Percentiles rank a stretch among this genome's conserved stretches.
phyloP scores from a whole-genome alignment of 2,113 vertebrate species.

The Thalassarche chlororhynchos region DNA sequence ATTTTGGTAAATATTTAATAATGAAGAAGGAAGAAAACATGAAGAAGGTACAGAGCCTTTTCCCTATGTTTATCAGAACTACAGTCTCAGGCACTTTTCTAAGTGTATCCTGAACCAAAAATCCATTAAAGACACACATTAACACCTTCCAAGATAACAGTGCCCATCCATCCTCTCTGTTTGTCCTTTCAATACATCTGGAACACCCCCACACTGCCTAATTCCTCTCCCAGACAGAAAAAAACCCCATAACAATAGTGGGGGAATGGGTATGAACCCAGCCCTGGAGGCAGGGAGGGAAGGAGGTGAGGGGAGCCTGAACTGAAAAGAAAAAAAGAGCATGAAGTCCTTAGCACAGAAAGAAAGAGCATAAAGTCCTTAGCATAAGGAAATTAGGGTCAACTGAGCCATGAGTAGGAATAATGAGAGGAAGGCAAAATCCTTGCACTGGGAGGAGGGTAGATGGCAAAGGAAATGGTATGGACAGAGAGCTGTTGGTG shows the following conservation, averaged over 20 bases:
- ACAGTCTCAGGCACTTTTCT: not conserved
- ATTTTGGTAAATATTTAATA: not conserved
- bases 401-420: not conserved
- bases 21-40: not conserved
- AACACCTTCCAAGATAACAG: not conserved
- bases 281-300: not conserved
- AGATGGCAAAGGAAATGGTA: not conserved
- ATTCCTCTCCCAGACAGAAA: not conserved
- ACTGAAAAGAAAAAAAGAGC: not conserved
- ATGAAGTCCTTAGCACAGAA: not conserved
- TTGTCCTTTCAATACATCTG: not conserved
- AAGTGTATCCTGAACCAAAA: not conserved
- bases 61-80: not conserved
- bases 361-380: not conserved
- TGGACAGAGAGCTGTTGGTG: not conserved
- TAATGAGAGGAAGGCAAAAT: not conserved
- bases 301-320: not conserved
- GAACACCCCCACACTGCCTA: not conserved
- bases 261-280: not conserved
- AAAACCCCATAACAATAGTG: not conserved
- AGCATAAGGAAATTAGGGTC: not conserved
- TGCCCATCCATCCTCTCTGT: not conserved
- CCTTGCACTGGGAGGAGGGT: not conserved
- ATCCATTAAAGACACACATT: not conserved
- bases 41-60: not conserved